A percentile compares a stretch with the other conserved stretches of the same genome.
Evolutionary conservation across 2,113 vertebrate genomes (phyloP).

Genomic region (Trematomus loennbergii): DNA sequence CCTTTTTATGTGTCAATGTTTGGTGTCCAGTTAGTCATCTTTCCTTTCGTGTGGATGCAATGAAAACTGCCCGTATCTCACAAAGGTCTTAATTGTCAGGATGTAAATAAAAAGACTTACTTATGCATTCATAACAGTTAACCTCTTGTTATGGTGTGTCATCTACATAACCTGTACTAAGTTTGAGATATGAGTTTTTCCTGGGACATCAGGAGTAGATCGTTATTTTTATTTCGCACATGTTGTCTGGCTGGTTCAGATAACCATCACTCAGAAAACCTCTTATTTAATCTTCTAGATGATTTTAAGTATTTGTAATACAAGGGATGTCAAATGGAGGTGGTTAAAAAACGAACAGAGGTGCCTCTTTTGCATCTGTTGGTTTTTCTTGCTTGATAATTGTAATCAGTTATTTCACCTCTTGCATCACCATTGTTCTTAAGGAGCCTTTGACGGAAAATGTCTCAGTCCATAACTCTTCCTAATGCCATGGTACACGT

Average conservation of each 20-base stretch:
- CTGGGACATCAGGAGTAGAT: conserved; percentile 6
- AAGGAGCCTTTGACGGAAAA: conserved; percentile 2
- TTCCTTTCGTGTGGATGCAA: conserved; percentile 43
- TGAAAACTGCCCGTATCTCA: conserved; percentile 29
- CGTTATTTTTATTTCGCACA: conserved; percentile 72
- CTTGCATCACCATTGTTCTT: conserved; percentile 8
- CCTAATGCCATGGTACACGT: conserved; percentile 2
- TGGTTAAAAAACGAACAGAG: not conserved
- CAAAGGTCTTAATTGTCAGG: conserved; percentile 24
- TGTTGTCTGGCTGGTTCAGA: conserved; percentile 84
- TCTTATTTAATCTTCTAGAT: conserved; percentile 58
- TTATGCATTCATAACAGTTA: conserved; percentile 43
- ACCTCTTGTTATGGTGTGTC: conserved; percentile 3
- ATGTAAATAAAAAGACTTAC: conserved; percentile 30
- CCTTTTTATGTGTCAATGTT: conserved; percentile 5
- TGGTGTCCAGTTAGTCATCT: conserved; percentile 10
- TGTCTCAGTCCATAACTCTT: conserved; percentile 13
- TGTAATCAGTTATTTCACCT: conserved; percentile 20
- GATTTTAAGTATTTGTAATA: conserved; percentile 70
- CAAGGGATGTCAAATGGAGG: conserved; percentile 7
- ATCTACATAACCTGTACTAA: conserved; percentile 3
- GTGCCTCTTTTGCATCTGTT: not conserved
- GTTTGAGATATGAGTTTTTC: conserved; percentile 52
- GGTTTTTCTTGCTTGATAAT: conserved; percentile 4
- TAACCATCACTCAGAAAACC: conserved; percentile 53